Conservation (phyloP, 2,888 invertebrate species). For the Drosophila diplacantha region DNA sequence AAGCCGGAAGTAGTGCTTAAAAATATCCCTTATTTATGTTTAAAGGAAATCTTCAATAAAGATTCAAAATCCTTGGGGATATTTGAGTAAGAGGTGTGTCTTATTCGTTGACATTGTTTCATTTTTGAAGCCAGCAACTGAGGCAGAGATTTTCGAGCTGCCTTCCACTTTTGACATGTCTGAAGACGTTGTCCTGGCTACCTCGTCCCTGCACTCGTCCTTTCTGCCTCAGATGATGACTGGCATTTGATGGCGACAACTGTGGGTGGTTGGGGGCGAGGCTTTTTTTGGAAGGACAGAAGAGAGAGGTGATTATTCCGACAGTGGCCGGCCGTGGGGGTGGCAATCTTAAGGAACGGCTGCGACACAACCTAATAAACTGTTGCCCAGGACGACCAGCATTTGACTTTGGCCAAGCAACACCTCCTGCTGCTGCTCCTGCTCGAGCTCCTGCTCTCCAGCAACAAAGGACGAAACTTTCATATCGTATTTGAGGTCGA, state of each 20-base stretch:
- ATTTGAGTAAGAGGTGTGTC: neutral
- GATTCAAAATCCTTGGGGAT: neutral
- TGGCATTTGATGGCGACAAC: constrained; percentile 34
- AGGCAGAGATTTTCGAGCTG: constrained; percentile 1
- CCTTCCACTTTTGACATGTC: constrained; percentile 26
- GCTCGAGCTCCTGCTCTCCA: neutral
- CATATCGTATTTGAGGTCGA: constrained; percentile 55
- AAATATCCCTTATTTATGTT: neutral
- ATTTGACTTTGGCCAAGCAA: constrained; percentile 21
- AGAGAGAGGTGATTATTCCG: constrained; percentile 5
- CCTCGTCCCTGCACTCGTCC: constrained; percentile 23
- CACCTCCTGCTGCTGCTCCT: neutral
- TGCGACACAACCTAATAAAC: constrained; percentile 69
- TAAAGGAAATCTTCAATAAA: neutral
- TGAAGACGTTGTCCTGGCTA: constrained; percentile 54
- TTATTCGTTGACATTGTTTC: neutral
- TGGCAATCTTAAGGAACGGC: constrained; percentile 63
- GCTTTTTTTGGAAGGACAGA: neutral
- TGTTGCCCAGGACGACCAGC: constrained; percentile 60
- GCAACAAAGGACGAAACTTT: constrained; percentile 52
- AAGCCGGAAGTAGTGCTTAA: too few species aligned
- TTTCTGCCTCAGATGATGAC: constrained; percentile 46
- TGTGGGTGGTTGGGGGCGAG: neutral
- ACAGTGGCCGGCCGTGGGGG: neutral
- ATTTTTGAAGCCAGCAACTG: neutral